Percentiles rank a stretch among this genome's conserved stretches.
These are phyloP conservation scores for Procambarus virginalis DNA, from an alignment of 1,140 invertebrate genomes.

Conservation along the genomic window DNA sequence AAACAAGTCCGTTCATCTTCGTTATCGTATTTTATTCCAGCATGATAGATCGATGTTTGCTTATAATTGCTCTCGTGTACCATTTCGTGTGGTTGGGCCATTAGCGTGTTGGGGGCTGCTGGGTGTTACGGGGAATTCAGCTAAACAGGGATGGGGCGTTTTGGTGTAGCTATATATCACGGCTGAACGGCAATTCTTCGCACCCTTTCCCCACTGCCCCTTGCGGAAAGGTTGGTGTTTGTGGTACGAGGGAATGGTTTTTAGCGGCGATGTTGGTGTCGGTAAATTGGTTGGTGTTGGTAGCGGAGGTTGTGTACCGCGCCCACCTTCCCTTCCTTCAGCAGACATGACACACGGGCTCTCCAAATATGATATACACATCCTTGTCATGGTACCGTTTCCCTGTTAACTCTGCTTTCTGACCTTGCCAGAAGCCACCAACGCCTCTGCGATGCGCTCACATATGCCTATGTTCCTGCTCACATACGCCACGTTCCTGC, in stretches of 20 bases:
- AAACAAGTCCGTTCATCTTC: neutral
- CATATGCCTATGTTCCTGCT: neutral
- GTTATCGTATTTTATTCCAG: neutral
- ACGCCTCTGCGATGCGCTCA: neutral
- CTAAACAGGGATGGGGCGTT: constrained; percentile 1
- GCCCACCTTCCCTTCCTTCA: neutral
- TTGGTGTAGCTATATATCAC: neutral
- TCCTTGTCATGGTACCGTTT: neutral
- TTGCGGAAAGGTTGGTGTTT: neutral
- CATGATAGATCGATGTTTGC: neutral
- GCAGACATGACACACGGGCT: neutral
- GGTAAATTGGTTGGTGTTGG: too few relatives aligned
- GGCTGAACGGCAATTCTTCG: constrained; percentile 2
- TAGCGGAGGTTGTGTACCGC: too few relatives aligned
- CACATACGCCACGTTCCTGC: neutral
- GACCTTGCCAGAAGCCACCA: neutral
- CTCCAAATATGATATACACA: neutral
- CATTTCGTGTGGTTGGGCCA: neutral
- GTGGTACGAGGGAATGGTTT: too few relatives aligned
- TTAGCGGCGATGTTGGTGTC: neutral
- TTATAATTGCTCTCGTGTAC: neutral
- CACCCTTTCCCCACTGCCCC: neutral
- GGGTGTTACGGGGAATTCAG: neutral
- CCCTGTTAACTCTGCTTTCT: neutral
- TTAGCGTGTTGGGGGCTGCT: neutral